Evolutionary conservation across 2,113 vertebrate species (phyloP).

Genomic region (Raja brachyura): DNA sequence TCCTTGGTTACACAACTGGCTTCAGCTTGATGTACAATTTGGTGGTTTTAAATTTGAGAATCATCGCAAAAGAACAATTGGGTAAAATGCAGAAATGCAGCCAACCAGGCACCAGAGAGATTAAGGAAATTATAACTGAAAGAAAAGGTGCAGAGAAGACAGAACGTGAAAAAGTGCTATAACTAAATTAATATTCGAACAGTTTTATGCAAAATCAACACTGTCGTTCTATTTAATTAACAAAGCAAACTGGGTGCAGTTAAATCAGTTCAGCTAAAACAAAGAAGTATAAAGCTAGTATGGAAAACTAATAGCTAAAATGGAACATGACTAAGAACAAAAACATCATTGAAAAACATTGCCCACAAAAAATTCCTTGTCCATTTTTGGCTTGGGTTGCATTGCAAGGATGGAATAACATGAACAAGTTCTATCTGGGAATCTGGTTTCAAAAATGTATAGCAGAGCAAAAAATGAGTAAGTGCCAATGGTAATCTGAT

Average conservation of each 20-base stretch:
- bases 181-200: not conserved
- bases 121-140: not conserved
- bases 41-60: slow-evolving; percentile 3
- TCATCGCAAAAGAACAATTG: not conserved
- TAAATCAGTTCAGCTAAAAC: not conserved
- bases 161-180: not conserved
- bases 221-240: slow-evolving; percentile 9
- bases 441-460: slow-evolving; percentile 34
- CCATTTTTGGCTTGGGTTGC: not conserved
- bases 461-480: slow-evolving; percentile 19
- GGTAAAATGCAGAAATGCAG: not conserved
- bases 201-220: not conserved
- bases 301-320: not conserved
- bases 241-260: slow-evolving; percentile 7
- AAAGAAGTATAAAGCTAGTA: not conserved
- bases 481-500: slow-evolving; percentile 21
- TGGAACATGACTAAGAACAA: slow-evolving; percentile 22
- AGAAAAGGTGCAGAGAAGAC: not conserved
- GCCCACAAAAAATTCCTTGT: not conserved
- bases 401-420: slow-evolving; percentile 16
- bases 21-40: no score
- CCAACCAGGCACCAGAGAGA: not conserved
- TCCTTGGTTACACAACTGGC: not conserved
- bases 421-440: slow-evolving; percentile 21
- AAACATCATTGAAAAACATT: not conserved